phyloP scores from a whole-genome alignment of 1,140 invertebrate genomes.

The Temnothorax longispinosus region DNA sequence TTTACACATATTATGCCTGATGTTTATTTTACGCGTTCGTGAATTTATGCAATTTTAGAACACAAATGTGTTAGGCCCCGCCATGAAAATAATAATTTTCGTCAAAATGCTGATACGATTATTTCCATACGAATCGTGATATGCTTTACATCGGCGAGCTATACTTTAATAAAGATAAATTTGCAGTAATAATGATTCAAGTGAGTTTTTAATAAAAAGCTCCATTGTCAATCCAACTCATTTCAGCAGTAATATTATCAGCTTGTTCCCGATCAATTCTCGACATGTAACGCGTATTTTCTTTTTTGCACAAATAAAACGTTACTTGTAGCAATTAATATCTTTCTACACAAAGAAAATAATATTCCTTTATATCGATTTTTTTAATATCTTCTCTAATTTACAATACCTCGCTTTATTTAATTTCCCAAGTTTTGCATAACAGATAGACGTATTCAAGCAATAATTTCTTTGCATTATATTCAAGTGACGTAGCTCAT shows the following conservation, averaged over 20 bases:
- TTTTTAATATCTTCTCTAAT: background rate
- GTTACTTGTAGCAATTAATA: conserved; percentile 16
- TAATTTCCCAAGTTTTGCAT: background rate
- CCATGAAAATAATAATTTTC: background rate
- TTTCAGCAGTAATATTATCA: background rate
- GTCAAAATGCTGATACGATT: background rate
- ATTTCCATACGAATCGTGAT: conserved; percentile 13
- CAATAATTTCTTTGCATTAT: background rate
- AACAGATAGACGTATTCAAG: background rate
- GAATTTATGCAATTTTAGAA: background rate
- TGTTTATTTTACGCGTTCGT: background rate
- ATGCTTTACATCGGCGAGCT: background rate
- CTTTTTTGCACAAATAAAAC: background rate
- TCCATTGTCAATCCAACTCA: background rate
- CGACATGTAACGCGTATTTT: background rate
- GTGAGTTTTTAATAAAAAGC: conserved; percentile 7
- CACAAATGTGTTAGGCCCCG: background rate
- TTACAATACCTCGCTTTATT: background rate
- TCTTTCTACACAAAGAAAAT: background rate
- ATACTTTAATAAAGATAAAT: conserved; percentile 35
- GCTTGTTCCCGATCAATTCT: background rate
- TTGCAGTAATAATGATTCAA: conserved; percentile 2
- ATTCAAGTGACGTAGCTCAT: background rate
- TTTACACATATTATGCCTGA: conserved; percentile 25
- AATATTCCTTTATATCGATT: background rate